These are phyloP conservation scores for Andrena marginata DNA, from an alignment of 2,888 invertebrate genomes.

Conservation along the genomic window DNA sequence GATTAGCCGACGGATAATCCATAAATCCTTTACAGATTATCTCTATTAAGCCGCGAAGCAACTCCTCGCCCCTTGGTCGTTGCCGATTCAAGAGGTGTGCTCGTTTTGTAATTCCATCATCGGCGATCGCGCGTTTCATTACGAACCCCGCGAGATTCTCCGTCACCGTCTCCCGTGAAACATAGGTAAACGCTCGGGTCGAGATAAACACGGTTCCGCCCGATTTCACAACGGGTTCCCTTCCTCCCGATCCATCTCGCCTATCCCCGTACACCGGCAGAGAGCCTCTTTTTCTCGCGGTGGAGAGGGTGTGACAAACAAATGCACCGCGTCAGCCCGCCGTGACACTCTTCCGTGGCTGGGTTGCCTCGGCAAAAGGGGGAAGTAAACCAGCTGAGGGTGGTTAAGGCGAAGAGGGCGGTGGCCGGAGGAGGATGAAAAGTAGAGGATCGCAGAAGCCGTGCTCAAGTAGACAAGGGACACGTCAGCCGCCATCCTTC, in stretches of 20 bases:
- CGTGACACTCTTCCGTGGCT: conserved; percentile 78
- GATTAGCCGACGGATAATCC: conserved; percentile 32
- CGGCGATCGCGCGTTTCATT: conserved; percentile 31
- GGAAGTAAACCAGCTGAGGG: conserved; percentile 52
- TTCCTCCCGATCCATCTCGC: conserved; percentile 48
- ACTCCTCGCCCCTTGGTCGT: conserved; percentile 4
- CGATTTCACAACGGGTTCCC: conserved; percentile 60
- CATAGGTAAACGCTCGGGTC: conserved; percentile 9
- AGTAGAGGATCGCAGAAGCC: conserved; percentile 82
- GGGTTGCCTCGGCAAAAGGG: conserved; percentile 60
- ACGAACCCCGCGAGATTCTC: not conserved
- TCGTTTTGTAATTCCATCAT: conserved; percentile 22
- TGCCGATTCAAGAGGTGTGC: conserved; percentile 8
- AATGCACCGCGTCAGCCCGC: conserved; percentile 81
- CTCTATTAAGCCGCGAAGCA: conserved; percentile 25
- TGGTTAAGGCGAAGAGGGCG: conserved; percentile 58
- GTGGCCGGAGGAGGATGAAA: conserved; percentile 76
- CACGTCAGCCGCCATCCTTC: conserved; percentile 81
- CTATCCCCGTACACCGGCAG: conserved; percentile 65
- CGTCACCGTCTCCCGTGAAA: not conserved
- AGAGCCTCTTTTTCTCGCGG: conserved; percentile 62
- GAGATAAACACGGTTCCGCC: conserved; percentile 46
- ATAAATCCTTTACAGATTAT: conserved; percentile 46
- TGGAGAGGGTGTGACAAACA: conserved; percentile 79
- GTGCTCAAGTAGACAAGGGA: conserved; percentile 85